Conservation (phyloP, 2,797 vertebrate genomes). For the Sphenodon punctatus region DNA sequence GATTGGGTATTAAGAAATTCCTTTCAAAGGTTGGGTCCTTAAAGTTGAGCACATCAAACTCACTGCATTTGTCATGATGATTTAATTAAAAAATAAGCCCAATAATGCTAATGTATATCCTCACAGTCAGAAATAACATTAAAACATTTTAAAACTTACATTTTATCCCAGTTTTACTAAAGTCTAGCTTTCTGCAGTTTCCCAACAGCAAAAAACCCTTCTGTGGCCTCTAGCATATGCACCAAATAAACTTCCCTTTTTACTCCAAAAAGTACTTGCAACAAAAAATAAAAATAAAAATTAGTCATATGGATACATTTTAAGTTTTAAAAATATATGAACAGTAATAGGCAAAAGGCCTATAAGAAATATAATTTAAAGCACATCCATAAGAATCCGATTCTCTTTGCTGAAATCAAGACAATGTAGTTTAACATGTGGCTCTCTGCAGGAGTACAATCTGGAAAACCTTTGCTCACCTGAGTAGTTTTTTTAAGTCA, state of each 20-base stretch:
- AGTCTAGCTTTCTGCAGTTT: slow-evolving; percentile 31
- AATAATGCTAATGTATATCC: background rate
- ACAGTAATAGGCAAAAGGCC: slow-evolving; percentile 7
- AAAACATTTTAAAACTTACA: slow-evolving; percentile 31
- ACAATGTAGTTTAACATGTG: background rate
- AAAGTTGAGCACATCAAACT: background rate
- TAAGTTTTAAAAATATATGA: slow-evolving; percentile 23
- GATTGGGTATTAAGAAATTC: background rate
- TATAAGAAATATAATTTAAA: slow-evolving; percentile 12
- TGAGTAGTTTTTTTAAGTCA: slow-evolving; percentile 4
- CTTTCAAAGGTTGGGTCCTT: background rate
- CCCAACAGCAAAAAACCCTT: slow-evolving; percentile 46
- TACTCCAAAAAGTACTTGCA: slow-evolving; percentile 49
- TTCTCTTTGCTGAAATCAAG: background rate
- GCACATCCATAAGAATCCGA: background rate
- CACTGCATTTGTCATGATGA: background rate
- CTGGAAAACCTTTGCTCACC: background rate
- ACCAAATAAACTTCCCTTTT: slow-evolving; percentile 22
- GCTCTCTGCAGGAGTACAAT: background rate
- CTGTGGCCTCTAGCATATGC: slow-evolving; percentile 36
- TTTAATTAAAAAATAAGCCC: slow-evolving; percentile 32
- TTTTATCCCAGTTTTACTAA: slow-evolving; percentile 39
- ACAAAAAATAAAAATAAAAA: slow-evolving; percentile 58
- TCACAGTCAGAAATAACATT: background rate
- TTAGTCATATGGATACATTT: background rate